Percentiles rank a stretch among this genome's conserved stretches.
Evolutionary conservation across 2,113 vertebrate genomes (phyloP).

Genomic region (Ginglymostoma cirratum): DNA sequence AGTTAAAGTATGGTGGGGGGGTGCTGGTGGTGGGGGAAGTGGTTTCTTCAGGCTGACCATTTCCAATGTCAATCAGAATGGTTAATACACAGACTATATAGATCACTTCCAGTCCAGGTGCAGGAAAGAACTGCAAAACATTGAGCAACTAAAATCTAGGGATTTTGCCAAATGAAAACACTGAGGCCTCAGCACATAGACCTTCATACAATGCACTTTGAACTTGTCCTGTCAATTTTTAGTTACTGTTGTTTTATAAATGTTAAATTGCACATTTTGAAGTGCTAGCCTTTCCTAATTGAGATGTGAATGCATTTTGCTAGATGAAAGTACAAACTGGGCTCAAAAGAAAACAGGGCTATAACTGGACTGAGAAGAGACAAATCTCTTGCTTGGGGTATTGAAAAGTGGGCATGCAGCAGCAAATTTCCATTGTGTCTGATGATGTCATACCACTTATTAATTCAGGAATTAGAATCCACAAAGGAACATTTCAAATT

Average conservation of each 20-base stretch:
- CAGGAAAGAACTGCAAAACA: background rate
- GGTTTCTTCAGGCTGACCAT: background rate
- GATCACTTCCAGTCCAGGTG: background rate
- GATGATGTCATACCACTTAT: background rate
- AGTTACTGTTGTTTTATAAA: background rate
- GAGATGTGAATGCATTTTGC: background rate
- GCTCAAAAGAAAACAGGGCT: background rate
- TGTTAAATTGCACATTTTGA: background rate
- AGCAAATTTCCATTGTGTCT: background rate
- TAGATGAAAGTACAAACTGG: background rate
- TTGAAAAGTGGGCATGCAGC: background rate
- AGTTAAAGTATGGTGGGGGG: background rate
- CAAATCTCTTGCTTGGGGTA: background rate
- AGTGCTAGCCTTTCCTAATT: background rate
- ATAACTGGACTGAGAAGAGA: background rate
- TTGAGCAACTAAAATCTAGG: background rate
- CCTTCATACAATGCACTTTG: background rate
- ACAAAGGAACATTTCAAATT: background rate
- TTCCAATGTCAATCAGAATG: background rate
- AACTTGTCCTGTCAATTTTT: background rate
- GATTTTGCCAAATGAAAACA: background rate
- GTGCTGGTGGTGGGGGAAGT: background rate
- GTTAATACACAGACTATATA: background rate
- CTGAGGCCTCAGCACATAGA: background rate
- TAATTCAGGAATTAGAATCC: background rate